Percentiles rank a stretch among this genome's conserved stretches.
Conservation (phyloP, 2,797 vertebrate genomes). For the Fistularia commersonii region DNA sequence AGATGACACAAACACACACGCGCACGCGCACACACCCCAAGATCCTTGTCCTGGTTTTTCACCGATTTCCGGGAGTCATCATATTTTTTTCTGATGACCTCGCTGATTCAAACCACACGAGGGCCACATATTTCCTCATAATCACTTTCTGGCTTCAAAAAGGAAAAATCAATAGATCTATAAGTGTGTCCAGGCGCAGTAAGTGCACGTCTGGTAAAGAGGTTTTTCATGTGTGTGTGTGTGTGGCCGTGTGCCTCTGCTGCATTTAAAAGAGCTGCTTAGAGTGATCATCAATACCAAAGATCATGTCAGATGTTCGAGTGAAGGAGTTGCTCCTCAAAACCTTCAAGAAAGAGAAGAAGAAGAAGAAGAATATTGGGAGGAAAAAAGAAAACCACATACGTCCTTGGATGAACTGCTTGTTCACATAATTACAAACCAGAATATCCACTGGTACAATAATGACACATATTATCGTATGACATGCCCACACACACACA, state of each 20-base stretch:
- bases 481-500: no score
- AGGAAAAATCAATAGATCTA: conserved; percentile 46
- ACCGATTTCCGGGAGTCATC: conserved; percentile 19
- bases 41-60: neutral
- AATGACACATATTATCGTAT: no score
- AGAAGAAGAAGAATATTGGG: no score
- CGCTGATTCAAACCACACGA: conserved; percentile 10
- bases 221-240: neutral
- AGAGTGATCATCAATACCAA: neutral
- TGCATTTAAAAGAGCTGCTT: conserved; percentile 23
- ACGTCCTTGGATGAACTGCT: no score
- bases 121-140: conserved; percentile 35
- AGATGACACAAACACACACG: conserved; percentile 4
- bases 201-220: conserved; percentile 39
- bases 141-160: conserved; percentile 47
- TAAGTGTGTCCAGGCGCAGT: conserved; percentile 19
- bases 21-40: neutral
- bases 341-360: no score
- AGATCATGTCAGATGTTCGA: neutral
- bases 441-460: no score
- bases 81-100: conserved; percentile 37
- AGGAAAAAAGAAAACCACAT: no score
- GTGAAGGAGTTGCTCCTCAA: no score
- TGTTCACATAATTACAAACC: no score
- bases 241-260: conserved; percentile 12